phyloP scores from a whole-genome alignment of 2,888 invertebrate species.

The Sinotaia quadrata region DNA sequence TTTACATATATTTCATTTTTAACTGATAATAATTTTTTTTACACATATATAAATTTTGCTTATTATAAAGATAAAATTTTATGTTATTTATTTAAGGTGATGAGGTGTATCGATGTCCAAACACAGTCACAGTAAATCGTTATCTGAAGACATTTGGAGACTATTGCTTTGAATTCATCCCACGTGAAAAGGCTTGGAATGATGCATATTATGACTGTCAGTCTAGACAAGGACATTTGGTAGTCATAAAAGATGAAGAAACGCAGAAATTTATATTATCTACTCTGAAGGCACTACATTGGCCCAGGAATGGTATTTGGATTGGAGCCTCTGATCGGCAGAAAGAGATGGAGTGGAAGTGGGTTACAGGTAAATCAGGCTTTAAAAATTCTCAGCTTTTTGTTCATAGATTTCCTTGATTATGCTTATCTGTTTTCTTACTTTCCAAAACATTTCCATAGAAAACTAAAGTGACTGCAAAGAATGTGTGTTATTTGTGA shows the following conservation, averaged over 20 bases:
- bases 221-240: slow-evolving; percentile 5
- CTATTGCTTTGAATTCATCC: slow-evolving; percentile 17
- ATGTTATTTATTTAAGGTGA: too few relatives aligned
- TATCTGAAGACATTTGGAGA: slow-evolving; percentile 14
- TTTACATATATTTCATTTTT: too few relatives aligned
- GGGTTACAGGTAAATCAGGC: slow-evolving; percentile 54
- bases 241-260: slow-evolving; percentile 39
- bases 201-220: not conserved
- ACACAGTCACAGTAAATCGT: not conserved
- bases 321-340: slow-evolving; percentile 62
- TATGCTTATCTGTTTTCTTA: too few relatives aligned
- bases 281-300: slow-evolving; percentile 40
- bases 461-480: too few relatives aligned
- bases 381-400: not conserved
- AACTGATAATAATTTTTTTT: too few relatives aligned
- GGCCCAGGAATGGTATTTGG: slow-evolving; percentile 62
- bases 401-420: too few relatives aligned
- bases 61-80: too few relatives aligned
- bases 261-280: slow-evolving; percentile 49
- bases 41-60: too few relatives aligned
- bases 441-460: too few relatives aligned
- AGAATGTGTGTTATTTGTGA: too few relatives aligned
- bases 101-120: slow-evolving; percentile 16
- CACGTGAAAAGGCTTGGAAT: slow-evolving; percentile 10
- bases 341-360: slow-evolving; percentile 56